Evolutionary conservation across 1,140 invertebrate species (phyloP).

Genomic region (Dendroctonus ponderosae): DNA sequence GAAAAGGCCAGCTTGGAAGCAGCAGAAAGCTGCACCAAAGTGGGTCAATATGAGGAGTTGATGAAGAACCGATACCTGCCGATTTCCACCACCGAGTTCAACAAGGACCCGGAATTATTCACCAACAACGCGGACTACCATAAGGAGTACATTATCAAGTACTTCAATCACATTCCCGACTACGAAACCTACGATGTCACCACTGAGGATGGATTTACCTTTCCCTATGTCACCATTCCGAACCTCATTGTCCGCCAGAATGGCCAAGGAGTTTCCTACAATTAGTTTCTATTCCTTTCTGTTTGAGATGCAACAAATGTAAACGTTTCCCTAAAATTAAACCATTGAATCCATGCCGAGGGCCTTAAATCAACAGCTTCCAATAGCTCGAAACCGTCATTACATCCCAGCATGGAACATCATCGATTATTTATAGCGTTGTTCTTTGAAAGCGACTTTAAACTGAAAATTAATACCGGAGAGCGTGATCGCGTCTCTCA

Average conservation of each 20-base stretch:
- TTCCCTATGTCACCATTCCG: constrained; percentile 33
- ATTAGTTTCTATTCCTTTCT: background rate
- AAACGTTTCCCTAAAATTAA: too few relatives aligned
- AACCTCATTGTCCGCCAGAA: constrained; percentile 9
- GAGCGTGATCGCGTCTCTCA: too few relatives aligned
- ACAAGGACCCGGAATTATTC: constrained; percentile 31
- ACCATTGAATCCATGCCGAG: too few relatives aligned
- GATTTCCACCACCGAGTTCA: constrained; percentile 31
- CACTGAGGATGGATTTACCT: constrained; percentile 32
- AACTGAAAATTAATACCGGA: too few relatives aligned
- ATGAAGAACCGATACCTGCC: constrained; percentile 28
- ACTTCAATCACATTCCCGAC: constrained; percentile 35
- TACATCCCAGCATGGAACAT: too few relatives aligned
- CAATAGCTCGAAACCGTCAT: too few relatives aligned
- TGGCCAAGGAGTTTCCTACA: background rate
- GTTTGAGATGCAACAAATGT: too few relatives aligned
- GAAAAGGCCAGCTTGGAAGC: constrained; percentile 19
- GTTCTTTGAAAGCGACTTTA: too few relatives aligned
- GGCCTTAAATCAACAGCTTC: too few relatives aligned
- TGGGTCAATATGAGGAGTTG: background rate
- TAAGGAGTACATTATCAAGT: constrained; percentile 36
- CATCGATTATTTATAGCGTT: too few relatives aligned
- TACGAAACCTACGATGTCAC: constrained; percentile 34
- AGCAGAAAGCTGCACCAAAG: constrained; percentile 23
- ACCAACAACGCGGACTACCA: constrained; percentile 35